Percentiles rank a stretch among this genome's conserved stretches.
Evolutionary conservation across 1,140 invertebrate genomes (phyloP).

Genomic region (Aphelenchoides fujianensis): DNA sequence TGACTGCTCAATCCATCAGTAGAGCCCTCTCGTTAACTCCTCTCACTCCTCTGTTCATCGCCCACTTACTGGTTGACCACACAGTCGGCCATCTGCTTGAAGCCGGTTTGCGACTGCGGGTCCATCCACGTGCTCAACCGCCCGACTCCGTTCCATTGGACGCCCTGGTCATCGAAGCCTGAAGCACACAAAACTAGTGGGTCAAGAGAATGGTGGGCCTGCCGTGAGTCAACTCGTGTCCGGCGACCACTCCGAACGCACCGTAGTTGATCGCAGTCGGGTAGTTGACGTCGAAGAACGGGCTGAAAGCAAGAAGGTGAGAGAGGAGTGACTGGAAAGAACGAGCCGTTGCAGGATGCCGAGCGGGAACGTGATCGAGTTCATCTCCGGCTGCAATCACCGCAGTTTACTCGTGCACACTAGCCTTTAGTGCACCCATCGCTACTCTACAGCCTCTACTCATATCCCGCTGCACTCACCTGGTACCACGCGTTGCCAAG

Average conservation of each 20-base stretch:
- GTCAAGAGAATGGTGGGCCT: no score
- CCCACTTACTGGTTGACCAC: constrained; percentile 18
- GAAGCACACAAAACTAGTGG: no score
- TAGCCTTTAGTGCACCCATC: no score
- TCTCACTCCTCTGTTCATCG: no score
- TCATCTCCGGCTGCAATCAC: constrained; percentile 42
- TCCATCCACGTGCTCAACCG: constrained; percentile 8
- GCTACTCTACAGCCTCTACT: no score
- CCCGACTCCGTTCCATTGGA: constrained; percentile 26
- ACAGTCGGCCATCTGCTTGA: constrained; percentile 17
- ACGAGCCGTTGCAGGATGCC: constrained; percentile 45
- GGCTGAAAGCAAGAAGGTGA: no score
- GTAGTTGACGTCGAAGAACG: constrained; percentile 68
- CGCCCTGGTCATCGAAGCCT: constrained; percentile 22
- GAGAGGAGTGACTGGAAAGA: no score
- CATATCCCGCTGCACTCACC: no score
- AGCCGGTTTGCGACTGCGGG: background rate
- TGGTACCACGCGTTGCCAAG: constrained; percentile 39
- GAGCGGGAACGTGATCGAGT: constrained; percentile 47
- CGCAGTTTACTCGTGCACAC: no score
- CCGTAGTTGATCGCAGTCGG: constrained; percentile 69
- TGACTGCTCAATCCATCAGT: no score
- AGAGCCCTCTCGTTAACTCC: no score
- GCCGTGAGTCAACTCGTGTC: no score
- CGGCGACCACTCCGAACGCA: constrained; percentile 67